Base-by-base conservation (phyloP, 2,113 vertebrate genomes). In the Dicaeum eximium region DNA sequence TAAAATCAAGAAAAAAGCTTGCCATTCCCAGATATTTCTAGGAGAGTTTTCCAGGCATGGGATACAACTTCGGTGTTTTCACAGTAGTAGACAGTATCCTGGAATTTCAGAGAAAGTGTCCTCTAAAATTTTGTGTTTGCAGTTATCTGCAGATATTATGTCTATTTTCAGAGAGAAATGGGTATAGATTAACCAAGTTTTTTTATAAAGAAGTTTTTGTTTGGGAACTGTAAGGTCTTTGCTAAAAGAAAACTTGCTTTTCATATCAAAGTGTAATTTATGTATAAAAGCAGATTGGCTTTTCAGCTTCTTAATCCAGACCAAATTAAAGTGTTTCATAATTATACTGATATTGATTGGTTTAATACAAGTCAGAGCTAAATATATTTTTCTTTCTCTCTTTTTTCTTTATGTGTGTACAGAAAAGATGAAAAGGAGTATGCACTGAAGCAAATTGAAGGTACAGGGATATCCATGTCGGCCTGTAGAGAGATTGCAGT, bases 401-500 rank as follows among this genome's bases (percentile, higher is more conserved):
- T 60, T 22, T 89, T 61, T 61, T 71, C 93, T 93, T 23, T 31
- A 13, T 66, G 40, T 71, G 25, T 96, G 40, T 95, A 73, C 98
- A 98, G 98, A 97, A 98, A 98, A 97, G 98, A 98, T 98, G 98
- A 98, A 96, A 98, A 98, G 95, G 98, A 98, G 54, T 98, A 98
- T 97, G 98, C 98, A 96, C 89, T 98, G 97, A 98, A 98, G 97
- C 98, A 98, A 96, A 98, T 98, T 95, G 98, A 98, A 98, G 98
- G 98, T 96, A 98, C 98, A 96, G 98, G 98, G 91, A 98, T 98
- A 97, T 98, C 98, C 96, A 98, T 98, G 98, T 98, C 98, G 37
- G 98, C 98, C 80, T 98, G 98, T 97, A 98, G 98, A 98, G 98
- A 98, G 96, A 98, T 98, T 97, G 98, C 98, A 98, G 98, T 98